Percentiles rank a stretch among this genome's conserved stretches.
Conservation (phyloP, 1,140 invertebrate genomes). For the Tetramorium alpestre region DNA sequence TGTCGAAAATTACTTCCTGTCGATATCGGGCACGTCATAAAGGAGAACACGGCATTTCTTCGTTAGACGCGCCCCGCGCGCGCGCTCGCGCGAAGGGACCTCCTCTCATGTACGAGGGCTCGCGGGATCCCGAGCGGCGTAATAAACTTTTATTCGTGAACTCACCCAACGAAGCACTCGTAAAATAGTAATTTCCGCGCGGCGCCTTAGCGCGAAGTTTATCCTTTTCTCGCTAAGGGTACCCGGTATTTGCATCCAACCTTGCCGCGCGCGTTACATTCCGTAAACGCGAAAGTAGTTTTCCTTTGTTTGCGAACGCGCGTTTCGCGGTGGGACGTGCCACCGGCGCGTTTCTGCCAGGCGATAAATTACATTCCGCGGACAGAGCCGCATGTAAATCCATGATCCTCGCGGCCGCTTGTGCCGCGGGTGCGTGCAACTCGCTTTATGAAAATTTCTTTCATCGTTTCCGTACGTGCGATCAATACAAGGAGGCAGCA, state of each 20-base stretch:
- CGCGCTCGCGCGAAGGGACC: background rate
- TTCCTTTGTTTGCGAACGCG: constrained; percentile 18
- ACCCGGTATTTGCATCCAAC: constrained; percentile 28
- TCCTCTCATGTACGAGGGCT: background rate
- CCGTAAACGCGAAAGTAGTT: constrained; percentile 15
- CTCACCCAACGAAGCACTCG: constrained; percentile 29
- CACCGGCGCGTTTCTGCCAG: background rate
- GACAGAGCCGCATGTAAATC: constrained; percentile 36
- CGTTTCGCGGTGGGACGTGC: background rate
- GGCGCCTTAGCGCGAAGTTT: background rate
- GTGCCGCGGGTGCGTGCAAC: background rate
- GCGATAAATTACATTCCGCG: constrained; percentile 51
- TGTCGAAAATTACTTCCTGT: background rate
- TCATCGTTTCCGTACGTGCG: background rate
- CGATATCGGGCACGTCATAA: constrained; percentile 8
- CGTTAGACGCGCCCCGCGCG: background rate
- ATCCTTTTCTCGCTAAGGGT: constrained; percentile 27
- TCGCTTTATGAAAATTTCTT: constrained; percentile 45
- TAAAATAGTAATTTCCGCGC: constrained; percentile 49
- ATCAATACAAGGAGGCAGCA: background rate
- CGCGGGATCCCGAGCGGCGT: background rate
- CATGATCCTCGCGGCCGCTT: constrained; percentile 2
- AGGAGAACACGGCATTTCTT: constrained; percentile 10
- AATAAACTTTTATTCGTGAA: constrained; percentile 55
- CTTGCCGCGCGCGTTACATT: constrained; percentile 15